Percentiles rank a stretch among this genome's conserved stretches.
phyloP scores from a whole-genome alignment of 2,888 invertebrate genomes.

The Drosophila atroscutellata region DNA sequence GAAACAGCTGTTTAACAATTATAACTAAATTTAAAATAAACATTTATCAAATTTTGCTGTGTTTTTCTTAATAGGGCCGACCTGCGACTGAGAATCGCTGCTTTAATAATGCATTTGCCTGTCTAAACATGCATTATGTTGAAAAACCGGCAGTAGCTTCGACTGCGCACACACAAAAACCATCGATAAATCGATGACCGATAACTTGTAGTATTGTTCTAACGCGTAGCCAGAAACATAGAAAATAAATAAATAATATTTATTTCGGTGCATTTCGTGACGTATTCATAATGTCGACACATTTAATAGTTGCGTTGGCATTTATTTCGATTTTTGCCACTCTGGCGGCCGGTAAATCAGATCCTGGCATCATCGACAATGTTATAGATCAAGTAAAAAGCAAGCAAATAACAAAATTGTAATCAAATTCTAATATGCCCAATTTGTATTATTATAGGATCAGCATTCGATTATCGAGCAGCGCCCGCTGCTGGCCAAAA shows the following conservation, averaged over 20 bases:
- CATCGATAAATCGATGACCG: constrained; percentile 45
- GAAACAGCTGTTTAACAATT: constrained; percentile 25
- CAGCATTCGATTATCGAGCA: constrained; percentile 73
- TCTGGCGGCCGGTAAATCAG: constrained; percentile 52
- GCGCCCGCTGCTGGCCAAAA: constrained; percentile 89
- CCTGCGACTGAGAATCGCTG: background rate
- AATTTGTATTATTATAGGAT: constrained; percentile 49
- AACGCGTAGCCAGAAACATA: constrained; percentile 47
- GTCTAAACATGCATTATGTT: background rate
- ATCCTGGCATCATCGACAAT: constrained; percentile 60
- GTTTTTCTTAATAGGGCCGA: background rate
- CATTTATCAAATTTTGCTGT: background rate
- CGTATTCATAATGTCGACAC: constrained; percentile 40
- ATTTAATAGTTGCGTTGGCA: constrained; percentile 48
- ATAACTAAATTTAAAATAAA: background rate
- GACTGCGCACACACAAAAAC: constrained; percentile 23
- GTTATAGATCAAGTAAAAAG: constrained; percentile 54
- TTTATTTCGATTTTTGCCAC: constrained; percentile 36
- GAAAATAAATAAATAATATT: constrained; percentile 56
- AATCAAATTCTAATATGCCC: background rate
- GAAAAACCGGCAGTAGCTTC: constrained; percentile 30
- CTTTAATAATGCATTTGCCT: background rate
- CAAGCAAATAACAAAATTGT: constrained; percentile 27
- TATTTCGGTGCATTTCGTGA: constrained; percentile 41
- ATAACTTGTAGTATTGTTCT: constrained; percentile 53